Base-by-base conservation (phyloP, 2,113 vertebrate species). In the Tragelaphus scriptus region DNA sequence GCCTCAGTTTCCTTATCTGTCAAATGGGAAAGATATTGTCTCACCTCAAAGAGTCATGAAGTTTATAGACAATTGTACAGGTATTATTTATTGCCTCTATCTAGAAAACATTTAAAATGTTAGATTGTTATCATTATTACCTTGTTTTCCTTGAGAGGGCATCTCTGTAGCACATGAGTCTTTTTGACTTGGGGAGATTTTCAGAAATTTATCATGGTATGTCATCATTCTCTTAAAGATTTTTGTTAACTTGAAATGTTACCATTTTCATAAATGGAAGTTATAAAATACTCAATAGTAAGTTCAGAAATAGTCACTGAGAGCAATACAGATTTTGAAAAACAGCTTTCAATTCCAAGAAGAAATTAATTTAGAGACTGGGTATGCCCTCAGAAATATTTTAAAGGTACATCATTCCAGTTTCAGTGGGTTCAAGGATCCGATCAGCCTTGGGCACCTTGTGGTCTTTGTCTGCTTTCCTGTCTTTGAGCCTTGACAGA, bases 231-330 rank as follows among this genome's bases (percentile, higher is more conserved):
- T 80, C 26, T 68, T 47, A 71, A 89, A 75, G 49, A 55, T 81
- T 95, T 90, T 30, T 59, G 61, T 61, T 88, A 88, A 88, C 81
- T 88, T 94, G 51, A 92, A 90, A 85, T 85, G 80, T 56, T 63
- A 47, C 25, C 28, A 9, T 95, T 96, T 90, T 95, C 21, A 71
- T 75, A 80, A 96, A 89, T 47, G 28, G 19, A 90, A 55, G 5
- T 84, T 92, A 81, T 15, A 81, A 77, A 88, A 59, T 55, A 40
- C 58, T 84, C 85, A 88, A 53, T 94, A 85, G 14, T 61, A 81
- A 82, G 82, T 84, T 92, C 61, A 88, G 55, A 96, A 91, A 82
- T 79, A 86, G 68, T 91, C 59, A 85, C 12, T 51, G 79, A 36
- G 14, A 86, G 17, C 26, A 55, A 84, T 25, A 36, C 30, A 58